A percentile compares a stretch with the other conserved stretches of the same genome.
Evolutionary conservation across 1,140 invertebrate genomes (phyloP).

Genomic region (Lethocerus indicus): DNA sequence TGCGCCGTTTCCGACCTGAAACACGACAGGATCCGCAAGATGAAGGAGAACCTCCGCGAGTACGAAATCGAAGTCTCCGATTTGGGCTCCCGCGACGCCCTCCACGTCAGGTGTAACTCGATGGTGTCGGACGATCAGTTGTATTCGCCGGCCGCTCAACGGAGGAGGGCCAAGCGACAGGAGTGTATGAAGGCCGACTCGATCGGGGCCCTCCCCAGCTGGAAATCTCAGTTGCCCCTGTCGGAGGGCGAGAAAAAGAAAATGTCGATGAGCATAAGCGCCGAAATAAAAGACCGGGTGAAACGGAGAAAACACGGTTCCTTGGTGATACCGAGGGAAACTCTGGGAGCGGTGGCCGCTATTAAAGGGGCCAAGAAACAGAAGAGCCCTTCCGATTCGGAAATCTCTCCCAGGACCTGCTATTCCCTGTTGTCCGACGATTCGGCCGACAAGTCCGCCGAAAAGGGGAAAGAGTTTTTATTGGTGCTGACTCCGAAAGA

Average conservation of each 20-base stretch:
- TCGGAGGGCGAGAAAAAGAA: conserved; percentile 53
- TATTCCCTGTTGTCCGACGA: conserved; percentile 31
- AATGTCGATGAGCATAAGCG: conserved; percentile 49
- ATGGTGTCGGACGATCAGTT: conserved; percentile 28
- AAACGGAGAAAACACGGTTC: conserved; percentile 18
- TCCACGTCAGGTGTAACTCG: conserved; percentile 52
- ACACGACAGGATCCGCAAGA: conserved; percentile 25
- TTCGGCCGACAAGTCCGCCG: conserved; percentile 14
- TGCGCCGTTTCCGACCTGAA: conserved; percentile 28
- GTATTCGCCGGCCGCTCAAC: conserved; percentile 23
- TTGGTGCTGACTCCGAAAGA: conserved; percentile 30
- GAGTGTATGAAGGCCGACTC: conserved; percentile 33
- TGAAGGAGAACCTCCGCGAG: conserved; percentile 18
- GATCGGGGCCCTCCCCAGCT: conserved; percentile 31
- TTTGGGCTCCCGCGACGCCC: neutral
- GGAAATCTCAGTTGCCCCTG: conserved; percentile 26
- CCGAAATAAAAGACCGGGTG: conserved; percentile 48
- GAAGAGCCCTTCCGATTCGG: conserved; percentile 19
- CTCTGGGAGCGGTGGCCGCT: conserved; percentile 39
- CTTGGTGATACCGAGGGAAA: conserved; percentile 38
- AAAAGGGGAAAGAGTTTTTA: conserved; percentile 27
- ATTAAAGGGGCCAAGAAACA: conserved; percentile 26
- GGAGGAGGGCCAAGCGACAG: conserved; percentile 21
- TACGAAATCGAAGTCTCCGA: conserved; percentile 33
- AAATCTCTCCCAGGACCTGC: conserved; percentile 31